Percentiles rank a stretch among this genome's conserved stretches.
These are phyloP conservation scores for Orthosia gothica DNA, from an alignment of 2,888 invertebrate species.

Conservation along the genomic window DNA sequence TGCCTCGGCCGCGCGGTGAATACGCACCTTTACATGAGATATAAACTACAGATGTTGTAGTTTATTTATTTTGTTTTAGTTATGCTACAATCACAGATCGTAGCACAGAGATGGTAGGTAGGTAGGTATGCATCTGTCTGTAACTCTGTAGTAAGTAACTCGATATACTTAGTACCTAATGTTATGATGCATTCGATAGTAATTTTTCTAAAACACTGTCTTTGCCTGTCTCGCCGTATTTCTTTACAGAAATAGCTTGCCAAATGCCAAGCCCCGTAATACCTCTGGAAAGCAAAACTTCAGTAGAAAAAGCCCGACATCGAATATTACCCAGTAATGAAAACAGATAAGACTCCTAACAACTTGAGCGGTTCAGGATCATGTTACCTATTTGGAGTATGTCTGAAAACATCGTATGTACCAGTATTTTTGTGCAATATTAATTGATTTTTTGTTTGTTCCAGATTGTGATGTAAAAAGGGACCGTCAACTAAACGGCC, in stretches of 20 bases:
- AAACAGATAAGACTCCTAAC: neutral
- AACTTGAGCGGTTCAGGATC: neutral
- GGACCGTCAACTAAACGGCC: slow-evolving; percentile 95
- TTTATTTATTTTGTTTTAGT: neutral
- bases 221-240: neutral
- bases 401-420: neutral
- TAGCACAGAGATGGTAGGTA: neutral
- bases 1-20: too few species aligned
- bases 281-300: neutral
- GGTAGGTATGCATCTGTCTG: neutral
- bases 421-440: neutral
- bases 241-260: neutral
- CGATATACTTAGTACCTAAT: neutral
- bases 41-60: neutral
- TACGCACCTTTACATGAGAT: neutral
- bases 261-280: too few species aligned
- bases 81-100: neutral
- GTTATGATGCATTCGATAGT: neutral
- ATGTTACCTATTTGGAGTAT: neutral
- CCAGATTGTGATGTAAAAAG: slow-evolving; percentile 97
- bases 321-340: neutral
- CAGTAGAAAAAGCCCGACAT: neutral
- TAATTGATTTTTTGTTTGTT: slow-evolving; percentile 68
- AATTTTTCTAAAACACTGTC: neutral
- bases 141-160: neutral